phyloP scores from a whole-genome alignment of 1,140 invertebrate genomes.

The Drosophila watanabei region DNA sequence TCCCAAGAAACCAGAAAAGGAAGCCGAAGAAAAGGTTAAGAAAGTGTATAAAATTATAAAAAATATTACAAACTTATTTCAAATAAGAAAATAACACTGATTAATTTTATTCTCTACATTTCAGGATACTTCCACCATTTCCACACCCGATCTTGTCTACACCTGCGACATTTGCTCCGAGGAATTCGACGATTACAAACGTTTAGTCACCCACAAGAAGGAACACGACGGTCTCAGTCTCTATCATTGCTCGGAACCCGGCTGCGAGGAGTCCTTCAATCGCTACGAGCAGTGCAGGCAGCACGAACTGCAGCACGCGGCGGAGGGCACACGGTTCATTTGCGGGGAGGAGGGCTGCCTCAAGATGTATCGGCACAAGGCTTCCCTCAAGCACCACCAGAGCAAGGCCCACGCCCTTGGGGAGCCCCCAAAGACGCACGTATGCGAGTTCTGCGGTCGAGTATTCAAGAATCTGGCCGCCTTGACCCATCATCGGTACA shows the following conservation, averaged over 20 bases:
- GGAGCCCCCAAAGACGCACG: constrained; percentile 49
- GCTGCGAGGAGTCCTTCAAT: constrained; percentile 58
- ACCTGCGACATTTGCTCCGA: constrained; percentile 55
- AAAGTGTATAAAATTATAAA: not conserved
- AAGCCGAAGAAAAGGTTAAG: not conserved
- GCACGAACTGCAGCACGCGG: constrained; percentile 37
- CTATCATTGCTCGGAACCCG: constrained; percentile 59
- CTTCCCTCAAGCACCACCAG: constrained; percentile 61
- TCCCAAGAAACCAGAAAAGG: not conserved
- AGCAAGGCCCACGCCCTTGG: constrained; percentile 62
- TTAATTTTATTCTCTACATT: not conserved
- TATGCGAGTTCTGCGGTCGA: constrained; percentile 79
- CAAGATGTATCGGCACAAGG: constrained; percentile 72
- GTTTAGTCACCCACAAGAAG: constrained; percentile 48
- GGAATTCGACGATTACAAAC: constrained; percentile 43
- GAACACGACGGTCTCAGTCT: constrained; percentile 63
- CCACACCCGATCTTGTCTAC: not conserved
- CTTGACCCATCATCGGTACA: constrained; percentile 71
- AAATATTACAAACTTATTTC: not conserved
- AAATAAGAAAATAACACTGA: not conserved
- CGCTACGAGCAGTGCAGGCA: constrained; percentile 53
- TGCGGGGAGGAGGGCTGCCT: constrained; percentile 63
- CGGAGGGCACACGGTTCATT: constrained; percentile 30
- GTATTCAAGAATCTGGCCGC: constrained; percentile 60
- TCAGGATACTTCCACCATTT: not conserved